Percentiles rank a stretch among this genome's conserved stretches.
Evolutionary conservation across 2,113 vertebrate species (phyloP).

Genomic region (Bujurquina vittata): DNA sequence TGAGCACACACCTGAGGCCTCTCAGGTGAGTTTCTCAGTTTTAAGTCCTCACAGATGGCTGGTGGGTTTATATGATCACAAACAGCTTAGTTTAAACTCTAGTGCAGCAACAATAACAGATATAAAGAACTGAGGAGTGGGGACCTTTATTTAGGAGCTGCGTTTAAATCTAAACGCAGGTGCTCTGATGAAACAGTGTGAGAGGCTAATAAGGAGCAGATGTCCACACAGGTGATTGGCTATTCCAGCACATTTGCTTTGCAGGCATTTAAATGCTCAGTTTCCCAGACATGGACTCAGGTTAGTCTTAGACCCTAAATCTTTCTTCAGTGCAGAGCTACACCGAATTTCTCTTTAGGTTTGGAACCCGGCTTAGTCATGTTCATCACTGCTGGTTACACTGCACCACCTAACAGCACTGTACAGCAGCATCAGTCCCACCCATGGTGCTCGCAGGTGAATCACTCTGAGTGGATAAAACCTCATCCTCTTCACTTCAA

Average conservation of each 20-base stretch:
- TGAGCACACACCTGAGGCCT: neutral
- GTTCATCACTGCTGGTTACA: neutral
- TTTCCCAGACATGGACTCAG: neutral
- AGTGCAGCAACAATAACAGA: neutral
- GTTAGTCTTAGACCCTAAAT: neutral
- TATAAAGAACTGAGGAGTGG: neutral
- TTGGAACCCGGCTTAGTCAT: neutral
- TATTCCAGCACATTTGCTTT: neutral
- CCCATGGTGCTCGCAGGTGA: neutral
- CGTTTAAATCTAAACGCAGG: neutral
- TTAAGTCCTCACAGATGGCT: neutral
- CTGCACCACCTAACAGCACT: neutral
- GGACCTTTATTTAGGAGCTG: neutral
- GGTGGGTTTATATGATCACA: neutral
- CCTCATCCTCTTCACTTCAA: too few relatives aligned
- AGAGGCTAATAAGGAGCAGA: neutral
- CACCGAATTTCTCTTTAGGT: neutral
- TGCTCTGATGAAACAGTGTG: neutral
- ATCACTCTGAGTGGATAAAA: too few relatives aligned
- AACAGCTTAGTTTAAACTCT: neutral
- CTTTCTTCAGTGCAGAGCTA: neutral
- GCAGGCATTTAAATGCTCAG: neutral
- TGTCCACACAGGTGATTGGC: neutral
- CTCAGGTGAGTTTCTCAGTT: neutral
- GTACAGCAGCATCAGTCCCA: neutral